Base-by-base conservation (phyloP, 2,113 vertebrate genomes). In the Orycteropus afer region DNA sequence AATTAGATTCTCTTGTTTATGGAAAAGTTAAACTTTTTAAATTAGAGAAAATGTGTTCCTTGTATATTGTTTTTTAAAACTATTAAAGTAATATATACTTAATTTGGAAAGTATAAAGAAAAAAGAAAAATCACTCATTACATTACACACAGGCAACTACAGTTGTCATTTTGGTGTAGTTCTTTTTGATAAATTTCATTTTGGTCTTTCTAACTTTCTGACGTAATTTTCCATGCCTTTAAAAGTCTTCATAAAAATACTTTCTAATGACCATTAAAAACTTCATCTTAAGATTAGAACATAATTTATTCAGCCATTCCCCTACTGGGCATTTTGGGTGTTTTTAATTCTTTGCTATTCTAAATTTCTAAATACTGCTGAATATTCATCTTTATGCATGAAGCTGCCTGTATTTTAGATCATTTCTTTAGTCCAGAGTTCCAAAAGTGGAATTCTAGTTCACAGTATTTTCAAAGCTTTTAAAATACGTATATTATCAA, bases 171-270 rank as follows among this genome's bases (percentile, higher is more conserved):
- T 80, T 74, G 45, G 15, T 84, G 0, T 83, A 47, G 47, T 92
- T 51, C 17, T 11, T 90, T 82, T 84, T 53, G 18, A 57, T 82
- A 73, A 65, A 40, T 77, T 95, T 88, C 25, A 55, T 83, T 95
- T 96, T 94, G 47, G 22, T 65, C 63, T 90, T 90, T 89, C 63
- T 65, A 96, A 80, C 59, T 89, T 86, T 81, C 42, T 86, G n/a
- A 49, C 5, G 18, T 77, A 74, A 83, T 88, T 96, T 95, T 94
- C 15, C 25, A 67, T 93, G n/a, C 67, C 59, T 67, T 89, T 94
- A 89, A 78, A 82, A 71, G 25, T 69, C 53, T 55, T 78, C 37
- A 40, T 89, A 78, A 87, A 92, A 94, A 78, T 55, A 79, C 11
- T 80, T 86, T 22, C 79, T 95, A 86, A 77, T 90, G 53, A 25